phyloP scores from a whole-genome alignment of 2,888 invertebrate species.

The Eudemis profundana region DNA sequence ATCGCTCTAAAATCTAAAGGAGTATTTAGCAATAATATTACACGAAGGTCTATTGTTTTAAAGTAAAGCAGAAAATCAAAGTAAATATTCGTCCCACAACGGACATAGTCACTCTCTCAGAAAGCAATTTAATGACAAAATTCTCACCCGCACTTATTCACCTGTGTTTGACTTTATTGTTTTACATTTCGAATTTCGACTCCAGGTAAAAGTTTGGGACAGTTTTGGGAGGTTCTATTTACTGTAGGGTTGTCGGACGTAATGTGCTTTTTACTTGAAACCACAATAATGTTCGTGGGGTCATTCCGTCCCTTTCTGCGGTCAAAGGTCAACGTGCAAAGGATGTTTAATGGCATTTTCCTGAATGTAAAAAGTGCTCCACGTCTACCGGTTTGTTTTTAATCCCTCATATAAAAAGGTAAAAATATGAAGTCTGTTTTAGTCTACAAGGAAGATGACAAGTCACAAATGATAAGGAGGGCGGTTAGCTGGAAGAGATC shows the following conservation, averaged over 20 bases:
- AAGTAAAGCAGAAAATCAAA: too few relatives aligned
- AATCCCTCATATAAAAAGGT: too few relatives aligned
- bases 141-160: neutral
- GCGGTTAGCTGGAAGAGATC: too few relatives aligned
- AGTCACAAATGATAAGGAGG: too few relatives aligned
- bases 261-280: constrained; percentile 57
- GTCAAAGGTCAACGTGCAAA: constrained; percentile 56
- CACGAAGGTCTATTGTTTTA: too few relatives aligned
- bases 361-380: constrained; percentile 43
- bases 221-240: constrained; percentile 36
- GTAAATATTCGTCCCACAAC: too few relatives aligned
- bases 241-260: constrained; percentile 45
- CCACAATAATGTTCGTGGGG: constrained; percentile 62
- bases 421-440: too few relatives aligned
- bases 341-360: constrained; percentile 56
- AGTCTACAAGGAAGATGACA: too few relatives aligned
- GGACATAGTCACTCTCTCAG: too few relatives aligned
- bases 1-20: too few relatives aligned
- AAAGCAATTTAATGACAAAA: constrained; percentile 15
- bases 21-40: too few relatives aligned
- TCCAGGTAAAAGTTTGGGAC: constrained; percentile 44
- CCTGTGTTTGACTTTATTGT: constrained; percentile 25
- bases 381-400: constrained; percentile 2
- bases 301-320: constrained; percentile 62
- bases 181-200: constrained; percentile 34